Evolutionary conservation across 2,888 invertebrate species (phyloP).

Genomic region (Bombyx huttoni): DNA sequence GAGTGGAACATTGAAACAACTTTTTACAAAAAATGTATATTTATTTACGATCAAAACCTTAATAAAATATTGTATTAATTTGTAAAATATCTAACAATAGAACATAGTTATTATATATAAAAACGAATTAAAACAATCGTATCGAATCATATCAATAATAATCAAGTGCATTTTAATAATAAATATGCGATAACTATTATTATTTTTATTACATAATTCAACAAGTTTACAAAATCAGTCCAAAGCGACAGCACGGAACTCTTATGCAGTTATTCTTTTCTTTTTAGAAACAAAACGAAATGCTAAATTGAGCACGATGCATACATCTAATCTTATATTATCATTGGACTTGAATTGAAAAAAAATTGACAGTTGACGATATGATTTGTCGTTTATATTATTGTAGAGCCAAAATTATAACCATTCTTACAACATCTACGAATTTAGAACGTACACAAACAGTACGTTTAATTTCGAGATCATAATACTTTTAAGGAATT

Average conservation of each 20-base stretch:
- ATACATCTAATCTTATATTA: not conserved
- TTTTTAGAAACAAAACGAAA: not conserved
- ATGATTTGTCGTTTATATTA: not conserved
- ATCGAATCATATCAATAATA: too few relatives aligned
- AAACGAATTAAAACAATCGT: not conserved
- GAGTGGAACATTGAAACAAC: too few relatives aligned
- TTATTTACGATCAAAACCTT: conserved; percentile 7
- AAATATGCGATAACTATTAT: not conserved
- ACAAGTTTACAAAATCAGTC: not conserved
- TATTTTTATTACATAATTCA: not conserved
- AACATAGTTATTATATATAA: not conserved
- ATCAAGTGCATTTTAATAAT: too few relatives aligned
- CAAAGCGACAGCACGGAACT: not conserved
- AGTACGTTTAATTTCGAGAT: too few relatives aligned
- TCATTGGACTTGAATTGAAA: not conserved
- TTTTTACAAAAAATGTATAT: conserved; percentile 8
- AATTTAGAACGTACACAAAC: too few relatives aligned
- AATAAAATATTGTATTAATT: conserved; percentile 9
- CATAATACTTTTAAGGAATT: too few relatives aligned
- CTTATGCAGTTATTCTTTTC: not conserved
- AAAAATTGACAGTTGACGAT: not conserved
- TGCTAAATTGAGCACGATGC: not conserved
- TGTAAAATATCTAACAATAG: conserved; percentile 1
- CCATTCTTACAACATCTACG: too few relatives aligned
- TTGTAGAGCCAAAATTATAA: too few relatives aligned